Evolutionary conservation across 2,888 invertebrate species (phyloP).

Genomic region (Gryllus longicercus): DNA sequence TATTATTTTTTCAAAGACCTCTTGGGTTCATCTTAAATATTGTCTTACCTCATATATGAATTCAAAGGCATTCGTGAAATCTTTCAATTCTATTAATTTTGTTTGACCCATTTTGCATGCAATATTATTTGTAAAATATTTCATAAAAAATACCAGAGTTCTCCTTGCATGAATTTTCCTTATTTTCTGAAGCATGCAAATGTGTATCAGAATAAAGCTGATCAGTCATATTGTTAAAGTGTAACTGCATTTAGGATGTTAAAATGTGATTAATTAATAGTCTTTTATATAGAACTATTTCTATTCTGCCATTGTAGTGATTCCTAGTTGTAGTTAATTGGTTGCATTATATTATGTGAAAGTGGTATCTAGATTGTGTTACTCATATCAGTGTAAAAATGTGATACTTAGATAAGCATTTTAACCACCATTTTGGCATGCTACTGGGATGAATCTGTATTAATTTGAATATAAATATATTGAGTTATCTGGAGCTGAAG

Average conservation of each 20-base stretch:
- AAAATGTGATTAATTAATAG: background rate
- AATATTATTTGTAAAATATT: conserved; percentile 1
- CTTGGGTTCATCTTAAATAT: too few relatives aligned
- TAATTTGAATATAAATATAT: background rate
- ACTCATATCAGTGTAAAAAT: background rate
- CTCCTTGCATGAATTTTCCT: background rate
- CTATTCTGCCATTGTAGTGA: conserved; percentile 1
- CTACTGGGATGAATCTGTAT: background rate
- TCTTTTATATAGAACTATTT: background rate
- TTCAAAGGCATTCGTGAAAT: too few relatives aligned
- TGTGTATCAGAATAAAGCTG: background rate
- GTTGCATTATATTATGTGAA: conserved; percentile 2
- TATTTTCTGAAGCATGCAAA: background rate
- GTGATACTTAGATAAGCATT: background rate
- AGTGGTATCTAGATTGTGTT: background rate
- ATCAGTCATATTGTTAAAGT: background rate
- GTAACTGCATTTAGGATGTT: background rate
- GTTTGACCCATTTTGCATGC: background rate
- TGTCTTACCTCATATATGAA: too few relatives aligned
- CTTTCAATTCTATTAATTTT: background rate
- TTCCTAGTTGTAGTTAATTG: background rate
- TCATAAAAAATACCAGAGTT: background rate
- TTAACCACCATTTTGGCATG: background rate
- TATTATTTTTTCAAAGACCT: too few relatives aligned
- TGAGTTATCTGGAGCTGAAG: background rate